Evolutionary conservation across 2,888 invertebrate genomes (phyloP).

Genomic region (Lasioglossum lativentre): DNA sequence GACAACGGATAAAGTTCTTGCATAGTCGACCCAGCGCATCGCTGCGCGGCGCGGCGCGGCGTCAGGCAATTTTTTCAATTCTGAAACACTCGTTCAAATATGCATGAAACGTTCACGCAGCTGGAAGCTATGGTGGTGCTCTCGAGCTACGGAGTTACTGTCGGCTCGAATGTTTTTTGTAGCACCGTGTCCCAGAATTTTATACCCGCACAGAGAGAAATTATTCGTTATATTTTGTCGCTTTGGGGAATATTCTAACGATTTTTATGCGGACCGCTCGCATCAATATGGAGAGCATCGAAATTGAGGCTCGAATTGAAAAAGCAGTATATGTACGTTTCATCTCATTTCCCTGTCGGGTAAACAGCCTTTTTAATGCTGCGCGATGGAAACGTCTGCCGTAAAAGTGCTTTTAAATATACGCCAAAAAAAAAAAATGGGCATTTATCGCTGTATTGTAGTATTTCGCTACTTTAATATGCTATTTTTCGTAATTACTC

Average conservation of each 20-base stretch:
- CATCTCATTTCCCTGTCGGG: background rate
- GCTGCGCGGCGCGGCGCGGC: background rate
- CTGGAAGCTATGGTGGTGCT: background rate
- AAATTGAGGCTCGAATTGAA: background rate
- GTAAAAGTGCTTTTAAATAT: background rate
- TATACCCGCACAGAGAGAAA: background rate
- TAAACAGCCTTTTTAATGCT: background rate
- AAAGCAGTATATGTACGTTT: background rate
- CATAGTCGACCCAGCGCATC: too few relatives aligned
- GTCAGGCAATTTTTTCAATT: background rate
- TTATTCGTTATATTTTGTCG: background rate
- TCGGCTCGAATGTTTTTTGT: background rate
- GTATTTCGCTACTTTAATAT: background rate
- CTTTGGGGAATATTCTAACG: background rate
- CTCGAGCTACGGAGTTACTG: background rate
- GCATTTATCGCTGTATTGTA: background rate
- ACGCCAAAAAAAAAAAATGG: too few relatives aligned
- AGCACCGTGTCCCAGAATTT: background rate
- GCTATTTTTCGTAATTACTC: background rate
- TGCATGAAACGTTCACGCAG: slow-evolving; percentile 17
- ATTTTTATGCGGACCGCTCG: background rate
- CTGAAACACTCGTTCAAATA: background rate
- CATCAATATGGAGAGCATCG: background rate
- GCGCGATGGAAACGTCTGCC: background rate
- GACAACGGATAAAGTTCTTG: slow-evolving; percentile 8